Evolutionary conservation across 2,113 vertebrate genomes (phyloP), one percentile per base, ranked within the genome.

Genomic region (Noturus placidus): DNA sequence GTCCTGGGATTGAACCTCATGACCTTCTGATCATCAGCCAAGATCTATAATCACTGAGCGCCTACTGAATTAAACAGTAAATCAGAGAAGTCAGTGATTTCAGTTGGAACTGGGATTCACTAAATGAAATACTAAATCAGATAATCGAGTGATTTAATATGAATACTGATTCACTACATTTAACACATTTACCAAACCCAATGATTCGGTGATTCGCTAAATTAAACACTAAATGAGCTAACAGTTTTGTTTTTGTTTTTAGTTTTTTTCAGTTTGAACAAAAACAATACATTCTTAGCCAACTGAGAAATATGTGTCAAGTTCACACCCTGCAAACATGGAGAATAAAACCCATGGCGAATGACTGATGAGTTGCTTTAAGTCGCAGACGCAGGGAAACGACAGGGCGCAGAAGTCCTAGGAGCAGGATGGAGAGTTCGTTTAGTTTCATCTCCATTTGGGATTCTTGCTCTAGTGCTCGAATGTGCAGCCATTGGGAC

Each of bases 71-170:
- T 20, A 38, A 70, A 70, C 17, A 70, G 35, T 11, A 74, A 57
- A 54, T 33, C 27, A 20, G n/a, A 56, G 57, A 77, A 46, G 25
- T 78, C 76, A 57, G 46, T 30, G 63, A 52, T 83, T 83, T 52
- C 46, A 72, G 30, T 30, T 27, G 52, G 82, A 81, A 59, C 33
- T 13, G 19, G 30, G 63, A 30, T 69, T 33, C 63, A 84, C 17
- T 52, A 69, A 54, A 33, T 30, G 22, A 84, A 70, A 56, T 35
- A 35, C 13, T 25, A 56, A 69, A 84, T 72, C 50, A 54, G 67
- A 52, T 84, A 46, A 84, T 52, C 15, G 15, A 22, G n/a, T 54
- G 82, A 84, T 30, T 69, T n/a, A 69, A 70, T 83, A 61, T 14
- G 22, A 65, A 65, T 25, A 63, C 22, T 1, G 81, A 46, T 82